Percentiles rank a stretch among this genome's conserved stretches.
Conservation (phyloP, 2,888 invertebrate species). For the Drosophila mulleri region DNA sequence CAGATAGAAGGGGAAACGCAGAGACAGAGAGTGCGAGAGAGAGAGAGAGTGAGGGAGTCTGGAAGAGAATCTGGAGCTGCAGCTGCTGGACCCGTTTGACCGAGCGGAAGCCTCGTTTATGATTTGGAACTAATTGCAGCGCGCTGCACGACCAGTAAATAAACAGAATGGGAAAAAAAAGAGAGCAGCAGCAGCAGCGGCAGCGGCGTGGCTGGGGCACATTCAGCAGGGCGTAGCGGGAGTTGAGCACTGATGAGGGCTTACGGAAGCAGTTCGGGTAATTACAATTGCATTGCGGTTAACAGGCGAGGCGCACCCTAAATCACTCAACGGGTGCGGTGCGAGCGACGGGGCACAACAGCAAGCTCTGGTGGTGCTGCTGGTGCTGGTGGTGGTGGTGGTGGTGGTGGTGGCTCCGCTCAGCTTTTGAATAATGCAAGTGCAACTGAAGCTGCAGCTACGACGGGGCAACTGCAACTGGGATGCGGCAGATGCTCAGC, state of each 20-base stretch:
- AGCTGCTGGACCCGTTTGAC: slow-evolving; percentile 39
- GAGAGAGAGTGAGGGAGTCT: not conserved
- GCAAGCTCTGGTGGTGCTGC: not conserved
- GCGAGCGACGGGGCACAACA: slow-evolving; percentile 10
- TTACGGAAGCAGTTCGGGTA: slow-evolving; percentile 74
- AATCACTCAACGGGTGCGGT: slow-evolving; percentile 66
- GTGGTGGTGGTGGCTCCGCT: slow-evolving; percentile 35
- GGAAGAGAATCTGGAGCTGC: not conserved
- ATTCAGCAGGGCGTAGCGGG: not conserved
- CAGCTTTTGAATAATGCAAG: slow-evolving; percentile 74
- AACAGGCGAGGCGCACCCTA: slow-evolving; percentile 69
- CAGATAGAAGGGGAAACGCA: not conserved
- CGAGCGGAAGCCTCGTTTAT: slow-evolving; percentile 72
- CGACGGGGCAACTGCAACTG: slow-evolving; percentile 14
- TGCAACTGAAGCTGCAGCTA: slow-evolving; percentile 55
- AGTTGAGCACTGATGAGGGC: slow-evolving; percentile 5
- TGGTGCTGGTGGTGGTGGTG: slow-evolving; percentile 2
- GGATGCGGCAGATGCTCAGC: not conserved
- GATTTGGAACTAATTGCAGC: slow-evolving; percentile 79
- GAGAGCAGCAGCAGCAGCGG: slow-evolving; percentile 15
- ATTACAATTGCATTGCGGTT: slow-evolving; percentile 81
- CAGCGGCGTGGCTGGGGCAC: not conserved
- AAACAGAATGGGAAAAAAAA: slow-evolving; percentile 31
- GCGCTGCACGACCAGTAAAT: slow-evolving; percentile 62
- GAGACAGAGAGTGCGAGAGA: not conserved